Evolutionary conservation across 2,113 vertebrate genomes (phyloP).

Genomic region (Pituophis catenifer): DNA sequence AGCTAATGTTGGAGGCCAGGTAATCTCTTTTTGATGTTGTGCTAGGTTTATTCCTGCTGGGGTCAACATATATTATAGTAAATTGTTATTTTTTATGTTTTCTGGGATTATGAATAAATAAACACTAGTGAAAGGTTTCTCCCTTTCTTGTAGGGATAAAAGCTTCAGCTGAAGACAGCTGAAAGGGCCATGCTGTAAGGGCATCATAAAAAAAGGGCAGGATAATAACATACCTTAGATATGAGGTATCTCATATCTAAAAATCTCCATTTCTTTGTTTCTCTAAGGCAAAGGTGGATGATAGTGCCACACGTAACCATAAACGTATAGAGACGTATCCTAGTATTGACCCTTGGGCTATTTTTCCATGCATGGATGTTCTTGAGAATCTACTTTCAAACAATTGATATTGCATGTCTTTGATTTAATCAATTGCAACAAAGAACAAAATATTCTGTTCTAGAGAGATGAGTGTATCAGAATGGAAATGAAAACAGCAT

Average conservation of each 20-base stretch:
- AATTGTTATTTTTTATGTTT: not conserved
- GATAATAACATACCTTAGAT: not conserved
- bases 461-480: not conserved
- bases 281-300: not conserved
- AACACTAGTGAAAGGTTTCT: not conserved
- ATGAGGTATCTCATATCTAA: not conserved
- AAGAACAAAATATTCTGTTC: not conserved
- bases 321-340: not conserved
- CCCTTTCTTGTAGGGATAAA: not conserved
- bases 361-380: not conserved
- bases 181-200: not conserved
- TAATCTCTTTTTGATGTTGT: not conserved
- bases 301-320: not conserved
- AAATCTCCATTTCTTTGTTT: not conserved
- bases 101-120: not conserved
- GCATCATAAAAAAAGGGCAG: not conserved
- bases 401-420: not conserved
- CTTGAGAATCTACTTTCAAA: not conserved
- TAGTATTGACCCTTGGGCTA: not conserved
- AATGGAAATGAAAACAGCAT: not conserved
- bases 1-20: not conserved
- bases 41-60: not conserved
- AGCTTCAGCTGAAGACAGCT: not conserved
- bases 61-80: not conserved
- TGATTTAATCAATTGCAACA: not conserved